Evolutionary conservation across 2,888 invertebrate genomes (phyloP).

Genomic region (Cerastis rubricosa): DNA sequence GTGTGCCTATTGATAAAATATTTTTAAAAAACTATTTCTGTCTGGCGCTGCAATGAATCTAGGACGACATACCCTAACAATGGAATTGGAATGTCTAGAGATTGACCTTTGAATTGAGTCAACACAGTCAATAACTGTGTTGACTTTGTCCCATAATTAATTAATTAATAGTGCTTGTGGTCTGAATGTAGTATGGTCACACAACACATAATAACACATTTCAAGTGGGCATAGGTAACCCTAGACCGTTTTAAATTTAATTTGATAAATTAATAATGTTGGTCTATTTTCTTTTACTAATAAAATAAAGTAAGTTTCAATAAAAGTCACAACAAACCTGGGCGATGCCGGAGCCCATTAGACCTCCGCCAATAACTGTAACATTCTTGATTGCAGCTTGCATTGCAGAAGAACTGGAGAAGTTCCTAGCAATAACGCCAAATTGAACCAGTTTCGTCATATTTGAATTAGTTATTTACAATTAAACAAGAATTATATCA

Average conservation of each 20-base stretch:
- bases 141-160: neutral
- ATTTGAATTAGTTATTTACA: conserved; percentile 19
- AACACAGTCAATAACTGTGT: neutral
- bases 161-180: neutral
- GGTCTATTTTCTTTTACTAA: neutral
- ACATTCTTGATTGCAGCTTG: conserved; percentile 94
- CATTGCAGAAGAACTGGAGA: conserved; percentile 81
- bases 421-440: conserved; percentile 80
- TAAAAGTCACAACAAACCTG: conserved; percentile 91
- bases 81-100: neutral
- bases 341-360: conserved; percentile 97
- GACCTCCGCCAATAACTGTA: conserved; percentile 96
- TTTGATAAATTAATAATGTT: neutral
- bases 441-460: conserved; percentile 82
- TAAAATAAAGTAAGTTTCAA: neutral
- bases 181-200: neutral
- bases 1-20: neutral
- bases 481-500: conserved; percentile 44
- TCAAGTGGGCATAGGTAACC: too few relatives aligned
- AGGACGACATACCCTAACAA: neutral
- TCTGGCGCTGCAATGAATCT: neutral
- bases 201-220: neutral
- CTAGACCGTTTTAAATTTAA: too few relatives aligned
- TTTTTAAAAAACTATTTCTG: neutral
- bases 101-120: neutral